Percentiles rank a stretch among this genome's conserved stretches.
Conservation (phyloP, 2,797 vertebrate species). For the Hyperoplus lanceolatus region DNA sequence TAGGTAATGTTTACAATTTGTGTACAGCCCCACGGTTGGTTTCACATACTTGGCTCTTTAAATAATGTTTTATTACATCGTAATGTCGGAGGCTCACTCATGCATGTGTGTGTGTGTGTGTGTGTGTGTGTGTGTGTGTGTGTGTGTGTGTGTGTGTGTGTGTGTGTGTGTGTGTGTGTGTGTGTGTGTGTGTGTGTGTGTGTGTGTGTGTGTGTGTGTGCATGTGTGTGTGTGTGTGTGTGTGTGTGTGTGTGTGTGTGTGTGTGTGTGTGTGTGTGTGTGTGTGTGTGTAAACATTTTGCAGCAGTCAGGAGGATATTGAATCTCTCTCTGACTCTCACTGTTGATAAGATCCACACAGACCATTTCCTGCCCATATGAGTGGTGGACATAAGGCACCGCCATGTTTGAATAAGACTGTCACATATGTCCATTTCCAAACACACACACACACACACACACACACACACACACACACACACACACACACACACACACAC, state of each 20-base stretch:
- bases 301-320: conserved; percentile 60
- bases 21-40: background rate
- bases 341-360: conserved; percentile 38
- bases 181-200: no score
- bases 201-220: no score
- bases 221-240: no score
- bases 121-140: no score
- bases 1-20: conserved; percentile 22
- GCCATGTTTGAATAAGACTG: conserved; percentile 16
- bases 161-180: no score
- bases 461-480: no score
- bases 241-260: no score
- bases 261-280: no score
- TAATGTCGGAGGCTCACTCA: conserved; percentile 25
- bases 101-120: background rate
- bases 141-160: no score
- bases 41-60: conserved; percentile 30
- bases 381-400: conserved; percentile 20
- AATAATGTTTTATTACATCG: conserved; percentile 47
- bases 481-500: no score
- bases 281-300: conserved; percentile 46
- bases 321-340: conserved; percentile 45
- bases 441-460: no score
- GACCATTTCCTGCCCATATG: conserved; percentile 40
- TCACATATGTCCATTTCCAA: background rate